Base-by-base conservation (phyloP, 2,888 invertebrate genomes). In the Caenorhabditis zanzibari region DNA sequence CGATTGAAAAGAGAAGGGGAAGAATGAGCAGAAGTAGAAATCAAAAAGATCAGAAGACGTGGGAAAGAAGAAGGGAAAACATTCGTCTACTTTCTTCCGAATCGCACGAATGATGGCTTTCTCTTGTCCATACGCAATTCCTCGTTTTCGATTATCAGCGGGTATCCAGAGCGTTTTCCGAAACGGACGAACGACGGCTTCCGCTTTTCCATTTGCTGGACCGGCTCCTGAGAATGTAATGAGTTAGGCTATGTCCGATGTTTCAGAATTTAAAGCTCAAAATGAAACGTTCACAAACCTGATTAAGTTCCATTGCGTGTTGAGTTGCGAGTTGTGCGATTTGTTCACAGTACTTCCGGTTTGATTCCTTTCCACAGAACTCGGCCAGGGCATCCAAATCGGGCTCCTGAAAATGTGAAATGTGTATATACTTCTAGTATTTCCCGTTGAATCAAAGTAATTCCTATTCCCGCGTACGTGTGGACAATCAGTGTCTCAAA, bases 131-230 rank as follows among this genome's bases (percentile, higher is more conserved):
- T 77, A 9, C 49, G 63, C 66, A 64, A 32, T 26, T 81, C 76
- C 28, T 76, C 76, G 7, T 73, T 16, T 0, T 77, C 79, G 24
- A 68, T 71, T 63, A 72, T 32, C 19, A 63, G 69, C 54, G 52
- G 69, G 22, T 59, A 79, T 49, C 71, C 79, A 47, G 85, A 85
- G 19, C 88, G 84, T 75, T 88, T 88, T 22, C 88, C 88, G 77
- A 88, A 88, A 24, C 88, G 86, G 19, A 88, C 87, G 81, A 88
- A 88, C 49, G 87, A 87, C 52, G 87, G 86, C 76, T 88, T 88
- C 72, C 88, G 82, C 77, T 88, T 88, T 56, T 83, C 79, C 73
- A 79, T 80, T 35, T 56, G 24, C 14, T 26, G 71, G 28, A 76
- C 56, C 64, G 72, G 76, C 47, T 71, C 63, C 81, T 68, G 74